phyloP scores from a whole-genome alignment of 2,888 invertebrate species.

The Caenorhabditis doughertyi region DNA sequence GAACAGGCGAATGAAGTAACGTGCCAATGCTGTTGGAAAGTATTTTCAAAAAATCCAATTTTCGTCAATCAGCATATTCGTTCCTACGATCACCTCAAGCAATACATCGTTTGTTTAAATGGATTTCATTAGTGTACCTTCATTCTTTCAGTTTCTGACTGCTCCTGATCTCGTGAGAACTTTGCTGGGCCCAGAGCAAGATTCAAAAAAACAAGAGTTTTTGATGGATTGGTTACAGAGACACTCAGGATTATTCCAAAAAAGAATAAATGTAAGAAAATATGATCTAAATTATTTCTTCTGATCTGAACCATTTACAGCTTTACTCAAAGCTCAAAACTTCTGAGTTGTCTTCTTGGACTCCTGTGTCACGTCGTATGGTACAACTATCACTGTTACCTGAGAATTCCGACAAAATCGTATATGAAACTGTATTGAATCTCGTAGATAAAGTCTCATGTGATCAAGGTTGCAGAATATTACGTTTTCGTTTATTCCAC shows the following conservation, averaged over 20 bases:
- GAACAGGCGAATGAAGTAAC: slow-evolving; percentile 61
- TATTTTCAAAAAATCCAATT: slow-evolving; percentile 39
- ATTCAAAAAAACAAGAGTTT: neutral
- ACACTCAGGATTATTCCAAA: slow-evolving; percentile 21
- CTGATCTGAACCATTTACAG: too few species aligned
- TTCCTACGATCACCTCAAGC: slow-evolving; percentile 63
- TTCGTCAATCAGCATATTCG: slow-evolving; percentile 63
- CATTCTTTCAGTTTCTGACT: slow-evolving; percentile 20
- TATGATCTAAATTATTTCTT: too few species aligned
- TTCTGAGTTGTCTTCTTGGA: slow-evolving; percentile 33
- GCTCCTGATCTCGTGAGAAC: slow-evolving; percentile 5
- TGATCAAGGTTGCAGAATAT: slow-evolving; percentile 33
- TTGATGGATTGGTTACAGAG: slow-evolving; percentile 41
- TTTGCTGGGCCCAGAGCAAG: slow-evolving; percentile 25
- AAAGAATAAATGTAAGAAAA: slow-evolving; percentile 42
- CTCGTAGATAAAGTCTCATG: slow-evolving; percentile 30
- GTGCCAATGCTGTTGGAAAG: slow-evolving; percentile 66
- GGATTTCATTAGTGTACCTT: neutral
- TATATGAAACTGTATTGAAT: slow-evolving; percentile 19
- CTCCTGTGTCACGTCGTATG: neutral
- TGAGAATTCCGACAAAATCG: neutral
- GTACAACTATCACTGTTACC: neutral
- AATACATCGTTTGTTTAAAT: slow-evolving; percentile 64
- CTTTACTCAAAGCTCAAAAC: slow-evolving; percentile 45
- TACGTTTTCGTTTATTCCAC: neutral